Evolutionary conservation across 2,888 invertebrate species (phyloP), one percentile per base, ranked within the genome.

Genomic region (Parnassius smintheus): DNA sequence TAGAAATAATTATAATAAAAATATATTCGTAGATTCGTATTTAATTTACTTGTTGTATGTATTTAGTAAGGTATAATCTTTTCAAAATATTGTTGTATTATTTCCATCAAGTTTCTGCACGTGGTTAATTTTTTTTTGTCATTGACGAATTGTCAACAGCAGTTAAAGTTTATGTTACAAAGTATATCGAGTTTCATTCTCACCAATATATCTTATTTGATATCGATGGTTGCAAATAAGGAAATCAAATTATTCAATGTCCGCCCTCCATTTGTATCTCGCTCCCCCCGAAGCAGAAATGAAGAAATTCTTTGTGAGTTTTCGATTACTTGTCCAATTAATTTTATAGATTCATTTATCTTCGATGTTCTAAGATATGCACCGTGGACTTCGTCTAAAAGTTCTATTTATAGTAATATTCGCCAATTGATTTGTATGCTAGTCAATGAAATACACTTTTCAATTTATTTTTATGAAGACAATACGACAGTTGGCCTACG

Each of bases 241-340:
- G 91, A 91, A 91, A 91, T 91, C 88, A 82, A 91, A 91, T 91
- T 91, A 91, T 90, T 91, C 91, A 91, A 90, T 85, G 91, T 91
- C 91, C 91, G 88, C 91, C 91, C 89, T 83, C 84, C 88, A 91
- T 91, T 91, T 91, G 89, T 91, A 87, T 86, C 81, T 78, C 74
- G 81, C 84, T 88, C 90, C 91, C 91, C 89, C 91, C 78, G 83
- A 77, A 85, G 75, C 83, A 86, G 85, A 90, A 86, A 91, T 88
- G 88, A 86, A 90, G 90, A 91, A 91, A 91, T 91, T 91, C 91
- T 91, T 91, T 91, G 88, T 81, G 83, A 91, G 89, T 91, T 91
- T 91, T 91, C 91, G 91, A 91, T 91, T 91, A 91, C 91, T 91
- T 87, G 88, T 88, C 88, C 91, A 91, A 91, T 91, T 91, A 91